Evolutionary conservation across 2,797 vertebrate genomes (phyloP).

Genomic region (Eulemur coronatus): DNA sequence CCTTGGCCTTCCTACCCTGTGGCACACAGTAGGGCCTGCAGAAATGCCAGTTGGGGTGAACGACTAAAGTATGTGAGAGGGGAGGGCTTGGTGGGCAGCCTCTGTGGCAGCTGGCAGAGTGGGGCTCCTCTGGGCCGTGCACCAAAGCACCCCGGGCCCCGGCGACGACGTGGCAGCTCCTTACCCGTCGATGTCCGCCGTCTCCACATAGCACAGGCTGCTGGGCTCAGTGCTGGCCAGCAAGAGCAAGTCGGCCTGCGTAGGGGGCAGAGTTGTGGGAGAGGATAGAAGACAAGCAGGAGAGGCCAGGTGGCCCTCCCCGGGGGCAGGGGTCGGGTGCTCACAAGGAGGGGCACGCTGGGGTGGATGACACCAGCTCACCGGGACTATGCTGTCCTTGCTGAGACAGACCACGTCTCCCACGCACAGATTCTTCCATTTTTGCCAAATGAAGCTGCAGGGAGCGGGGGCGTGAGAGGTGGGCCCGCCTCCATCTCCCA

Average conservation of each 20-base stretch:
- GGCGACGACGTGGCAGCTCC: neutral
- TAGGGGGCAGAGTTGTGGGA: neutral
- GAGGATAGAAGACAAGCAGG: rapidly evolving
- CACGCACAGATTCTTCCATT: conserved; percentile 90
- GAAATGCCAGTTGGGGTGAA: neutral
- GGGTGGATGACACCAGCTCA: conserved; percentile 78
- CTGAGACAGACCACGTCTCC: conserved; percentile 91
- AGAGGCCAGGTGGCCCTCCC: rapidly evolving
- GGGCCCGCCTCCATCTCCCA: rapidly evolving
- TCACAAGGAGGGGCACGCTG: neutral
- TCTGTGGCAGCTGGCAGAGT: rapidly evolving
- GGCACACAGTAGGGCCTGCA: neutral
- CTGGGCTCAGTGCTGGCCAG: conserved; percentile 93
- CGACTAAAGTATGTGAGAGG: neutral
- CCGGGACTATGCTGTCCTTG: conserved; percentile 91
- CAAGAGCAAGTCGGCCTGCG: conserved; percentile 92
- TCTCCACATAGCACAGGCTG: conserved; percentile 96
- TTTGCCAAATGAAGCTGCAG: conserved; percentile 86
- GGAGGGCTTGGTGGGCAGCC: neutral
- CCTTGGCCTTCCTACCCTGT: neutral
- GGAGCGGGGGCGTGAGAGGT: neutral
- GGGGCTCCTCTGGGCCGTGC: rapidly evolving
- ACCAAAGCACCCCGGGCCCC: neutral
- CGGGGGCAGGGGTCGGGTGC: rapidly evolving
- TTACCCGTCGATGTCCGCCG: conserved; percentile 95